These are phyloP conservation scores for Drosophila subobscura DNA, from an alignment of 1,140 invertebrate genomes.

Conservation along the genomic window DNA sequence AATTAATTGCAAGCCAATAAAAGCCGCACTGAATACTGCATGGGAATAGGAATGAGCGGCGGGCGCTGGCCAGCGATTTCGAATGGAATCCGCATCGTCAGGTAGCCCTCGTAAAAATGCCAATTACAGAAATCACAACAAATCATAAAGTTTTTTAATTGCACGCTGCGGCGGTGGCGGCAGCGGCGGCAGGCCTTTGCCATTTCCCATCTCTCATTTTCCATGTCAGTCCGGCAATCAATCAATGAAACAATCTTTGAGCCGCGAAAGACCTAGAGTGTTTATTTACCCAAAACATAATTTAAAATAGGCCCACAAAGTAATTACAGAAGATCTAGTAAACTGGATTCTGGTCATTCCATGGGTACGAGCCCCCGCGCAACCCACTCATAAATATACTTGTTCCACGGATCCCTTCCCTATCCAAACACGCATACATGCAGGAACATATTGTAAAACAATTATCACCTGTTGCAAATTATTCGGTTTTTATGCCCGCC, in stretches of 20 bases:
- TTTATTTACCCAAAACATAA: slow-evolving; percentile 36
- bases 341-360: background rate
- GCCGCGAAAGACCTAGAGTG: slow-evolving; percentile 10
- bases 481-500: slow-evolving; percentile 72
- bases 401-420: slow-evolving; percentile 35
- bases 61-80: slow-evolving; percentile 13
- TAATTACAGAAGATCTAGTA: too few relatives aligned
- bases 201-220: slow-evolving; percentile 44
- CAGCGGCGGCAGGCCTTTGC: slow-evolving; percentile 24
- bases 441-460: slow-evolving; percentile 75
- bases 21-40: slow-evolving; percentile 64
- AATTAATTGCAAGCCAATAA: slow-evolving; percentile 76
- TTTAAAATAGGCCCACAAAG: background rate
- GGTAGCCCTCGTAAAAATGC: slow-evolving; percentile 70
- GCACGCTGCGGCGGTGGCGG: slow-evolving; percentile 23
- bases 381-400: slow-evolving; percentile 40
- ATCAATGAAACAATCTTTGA: slow-evolving; percentile 39
- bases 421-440: slow-evolving; percentile 7
- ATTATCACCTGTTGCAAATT: slow-evolving; percentile 82
- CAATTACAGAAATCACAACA: slow-evolving; percentile 78
- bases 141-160: slow-evolving; percentile 80
- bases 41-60: slow-evolving; percentile 47
- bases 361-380: slow-evolving; percentile 31
- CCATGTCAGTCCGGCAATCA: slow-evolving; percentile 16
- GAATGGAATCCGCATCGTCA: slow-evolving; percentile 54